phyloP scores from a whole-genome alignment of 2,797 vertebrate species.

The Epinephelus coioides region DNA sequence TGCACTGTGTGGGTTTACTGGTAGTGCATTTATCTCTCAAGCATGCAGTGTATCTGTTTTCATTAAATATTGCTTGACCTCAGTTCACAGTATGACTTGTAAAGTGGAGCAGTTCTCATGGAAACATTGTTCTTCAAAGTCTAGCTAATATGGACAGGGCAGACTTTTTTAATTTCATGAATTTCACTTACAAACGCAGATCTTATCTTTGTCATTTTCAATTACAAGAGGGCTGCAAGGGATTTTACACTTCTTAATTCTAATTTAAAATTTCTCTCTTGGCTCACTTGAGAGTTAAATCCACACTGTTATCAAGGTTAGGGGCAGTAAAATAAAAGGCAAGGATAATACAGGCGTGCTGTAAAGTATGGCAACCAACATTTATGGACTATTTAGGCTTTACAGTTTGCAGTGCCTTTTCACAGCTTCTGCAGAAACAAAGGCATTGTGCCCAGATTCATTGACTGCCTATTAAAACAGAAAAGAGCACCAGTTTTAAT shows the following conservation, averaged over 20 bases:
- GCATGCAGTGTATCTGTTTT: conserved; percentile 31
- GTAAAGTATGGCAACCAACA: conserved; percentile 3
- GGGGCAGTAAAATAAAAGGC: conserved; percentile 13
- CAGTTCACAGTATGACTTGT: conserved; percentile 9
- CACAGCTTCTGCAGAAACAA: conserved; percentile 24
- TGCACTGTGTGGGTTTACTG: conserved; percentile 34
- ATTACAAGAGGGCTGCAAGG: conserved; percentile 43
- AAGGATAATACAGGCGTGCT: not conserved
- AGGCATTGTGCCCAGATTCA: conserved; percentile 39
- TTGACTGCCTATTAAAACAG: conserved; percentile 44
- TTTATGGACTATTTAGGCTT: conserved; percentile 37
- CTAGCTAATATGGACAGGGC: not conserved
- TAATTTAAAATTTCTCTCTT: conserved; percentile 31
- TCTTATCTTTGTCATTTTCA: conserved; percentile 55
- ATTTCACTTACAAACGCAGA: conserved; percentile 28
- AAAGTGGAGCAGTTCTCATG: conserved; percentile 1
- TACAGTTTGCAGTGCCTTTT: conserved; percentile 18
- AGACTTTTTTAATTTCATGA: conserved; percentile 44
- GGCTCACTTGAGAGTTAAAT: conserved; percentile 26
- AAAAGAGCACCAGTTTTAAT: conserved; percentile 40
- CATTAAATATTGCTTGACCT: conserved; percentile 49
- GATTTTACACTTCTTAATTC: conserved; percentile 5
- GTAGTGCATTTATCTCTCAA: conserved; percentile 34
- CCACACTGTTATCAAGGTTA: conserved; percentile 13
- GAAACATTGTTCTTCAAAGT: conserved; percentile 19